A percentile compares a stretch with the other conserved stretches of the same genome.
Evolutionary conservation across 2,797 vertebrate species (phyloP).

Genomic region (Tolypeutes matacus): DNA sequence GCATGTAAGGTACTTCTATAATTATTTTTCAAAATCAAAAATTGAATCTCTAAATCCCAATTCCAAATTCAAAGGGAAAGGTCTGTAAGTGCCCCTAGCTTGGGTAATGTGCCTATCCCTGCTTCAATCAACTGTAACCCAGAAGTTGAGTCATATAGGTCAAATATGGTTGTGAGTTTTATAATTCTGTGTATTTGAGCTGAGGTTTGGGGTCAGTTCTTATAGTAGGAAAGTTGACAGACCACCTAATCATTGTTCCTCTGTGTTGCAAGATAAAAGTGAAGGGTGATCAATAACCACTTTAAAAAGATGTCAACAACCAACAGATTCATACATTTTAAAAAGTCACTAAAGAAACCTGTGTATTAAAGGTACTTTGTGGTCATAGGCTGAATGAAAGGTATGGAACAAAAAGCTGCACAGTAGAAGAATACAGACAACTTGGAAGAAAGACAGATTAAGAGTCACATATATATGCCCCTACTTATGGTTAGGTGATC

Average conservation of each 20-base stretch:
- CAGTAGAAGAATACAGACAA: background rate
- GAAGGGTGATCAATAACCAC: background rate
- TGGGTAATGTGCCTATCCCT: background rate
- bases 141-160: background rate
- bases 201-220: background rate
- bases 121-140: background rate
- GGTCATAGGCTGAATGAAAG: background rate
- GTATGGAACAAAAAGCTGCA: background rate
- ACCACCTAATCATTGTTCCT: background rate
- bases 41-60: background rate
- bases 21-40: background rate
- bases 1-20: background rate
- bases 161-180: background rate
- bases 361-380: background rate
- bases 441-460: background rate
- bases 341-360: background rate
- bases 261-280: background rate
- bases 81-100: too few species aligned
- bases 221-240: background rate
- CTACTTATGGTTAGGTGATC: background rate
- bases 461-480: background rate
- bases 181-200: background rate
- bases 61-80: background rate
- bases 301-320: background rate
- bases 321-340: background rate